Percentiles rank a stretch among this genome's conserved stretches.
phyloP scores from a whole-genome alignment of 2,888 invertebrate genomes.

The Hirtodrosophila histrioides region DNA sequence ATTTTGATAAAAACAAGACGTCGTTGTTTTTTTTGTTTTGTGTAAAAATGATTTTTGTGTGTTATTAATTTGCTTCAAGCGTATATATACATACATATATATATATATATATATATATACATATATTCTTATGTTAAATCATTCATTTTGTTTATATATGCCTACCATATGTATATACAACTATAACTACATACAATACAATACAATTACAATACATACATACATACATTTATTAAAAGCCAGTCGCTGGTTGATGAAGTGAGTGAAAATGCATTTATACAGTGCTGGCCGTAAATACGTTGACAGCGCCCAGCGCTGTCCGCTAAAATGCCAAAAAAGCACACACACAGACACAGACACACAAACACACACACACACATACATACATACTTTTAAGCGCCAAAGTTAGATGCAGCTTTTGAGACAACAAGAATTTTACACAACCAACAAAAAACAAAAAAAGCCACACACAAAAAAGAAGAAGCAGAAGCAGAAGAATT shows the following conservation, averaged over 20 bases:
- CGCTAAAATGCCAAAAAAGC: slow-evolving; percentile 65
- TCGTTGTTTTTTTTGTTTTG: slow-evolving; percentile 23
- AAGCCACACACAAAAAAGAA: slow-evolving; percentile 1
- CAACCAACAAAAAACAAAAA: slow-evolving; percentile 12
- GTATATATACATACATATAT: slow-evolving; percentile 8
- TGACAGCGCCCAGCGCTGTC: slow-evolving; percentile 25
- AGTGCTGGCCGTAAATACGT: slow-evolving; percentile 43
- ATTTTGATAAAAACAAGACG: slow-evolving; percentile 46
- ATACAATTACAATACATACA: slow-evolving; percentile 19
- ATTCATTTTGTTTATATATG: slow-evolving; percentile 37
- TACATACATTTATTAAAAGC: slow-evolving; percentile 60
- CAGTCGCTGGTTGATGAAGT: slow-evolving; percentile 50
- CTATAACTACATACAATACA: slow-evolving; percentile 25
- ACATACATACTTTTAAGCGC: slow-evolving; percentile 58
- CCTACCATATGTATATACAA: slow-evolving; percentile 20
- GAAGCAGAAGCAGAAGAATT: slow-evolving; percentile 27
- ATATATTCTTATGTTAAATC: slow-evolving; percentile 34
- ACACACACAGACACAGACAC: slow-evolving; percentile 17
- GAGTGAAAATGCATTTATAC: slow-evolving; percentile 65
- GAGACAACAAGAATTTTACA: slow-evolving; percentile 28
- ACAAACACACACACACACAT: slow-evolving; percentile 21
- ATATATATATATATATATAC: neutral
- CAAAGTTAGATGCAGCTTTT: slow-evolving; percentile 63
- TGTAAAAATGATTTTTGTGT: slow-evolving; percentile 34
- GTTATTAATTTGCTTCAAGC: slow-evolving; percentile 54